Evolutionary conservation across 2,797 vertebrate genomes (phyloP).

Genomic region (Philypnodon macrostomus): DNA sequence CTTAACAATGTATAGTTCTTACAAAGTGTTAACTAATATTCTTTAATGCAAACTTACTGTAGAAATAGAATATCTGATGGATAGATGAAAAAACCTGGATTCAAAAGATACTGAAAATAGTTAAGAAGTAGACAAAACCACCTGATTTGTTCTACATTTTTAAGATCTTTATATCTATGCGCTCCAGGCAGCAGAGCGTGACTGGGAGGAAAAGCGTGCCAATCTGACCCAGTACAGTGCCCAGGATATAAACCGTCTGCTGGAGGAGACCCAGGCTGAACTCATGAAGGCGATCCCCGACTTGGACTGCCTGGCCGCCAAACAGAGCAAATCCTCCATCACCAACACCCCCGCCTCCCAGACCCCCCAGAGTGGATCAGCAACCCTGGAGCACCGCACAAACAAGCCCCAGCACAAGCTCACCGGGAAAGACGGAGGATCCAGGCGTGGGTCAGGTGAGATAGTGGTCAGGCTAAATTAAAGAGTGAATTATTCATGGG

Average conservation of each 20-base stretch:
- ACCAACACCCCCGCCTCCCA: constrained; percentile 50
- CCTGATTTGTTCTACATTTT: too few relatives aligned
- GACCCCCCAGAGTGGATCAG: constrained; percentile 40
- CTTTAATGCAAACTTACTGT: too few relatives aligned
- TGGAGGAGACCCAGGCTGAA: constrained; percentile 97
- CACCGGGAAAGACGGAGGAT: constrained; percentile 83
- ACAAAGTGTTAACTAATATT: too few relatives aligned
- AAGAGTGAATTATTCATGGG: neutral
- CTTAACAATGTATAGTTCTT: too few relatives aligned
- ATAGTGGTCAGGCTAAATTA: neutral
- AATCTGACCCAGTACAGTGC: constrained; percentile 94
- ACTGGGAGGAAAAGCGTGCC: constrained; percentile 97
- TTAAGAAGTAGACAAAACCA: too few relatives aligned
- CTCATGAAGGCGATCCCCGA: constrained; percentile 97
- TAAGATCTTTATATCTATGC: neutral
- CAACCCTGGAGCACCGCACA: constrained; percentile 84
- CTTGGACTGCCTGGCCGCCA: constrained; percentile 90
- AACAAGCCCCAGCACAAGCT: constrained; percentile 87
- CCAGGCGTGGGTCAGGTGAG: constrained; percentile 88
- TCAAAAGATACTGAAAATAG: too few relatives aligned
- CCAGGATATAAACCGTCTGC: constrained; percentile 96
- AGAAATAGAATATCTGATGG: too few relatives aligned
- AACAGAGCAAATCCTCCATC: constrained; percentile 81
- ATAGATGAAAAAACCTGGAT: too few relatives aligned
- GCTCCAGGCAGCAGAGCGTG: constrained; percentile 89